Base-by-base conservation (phyloP, 2,797 vertebrate species). In the Etheostoma perlongum region DNA sequence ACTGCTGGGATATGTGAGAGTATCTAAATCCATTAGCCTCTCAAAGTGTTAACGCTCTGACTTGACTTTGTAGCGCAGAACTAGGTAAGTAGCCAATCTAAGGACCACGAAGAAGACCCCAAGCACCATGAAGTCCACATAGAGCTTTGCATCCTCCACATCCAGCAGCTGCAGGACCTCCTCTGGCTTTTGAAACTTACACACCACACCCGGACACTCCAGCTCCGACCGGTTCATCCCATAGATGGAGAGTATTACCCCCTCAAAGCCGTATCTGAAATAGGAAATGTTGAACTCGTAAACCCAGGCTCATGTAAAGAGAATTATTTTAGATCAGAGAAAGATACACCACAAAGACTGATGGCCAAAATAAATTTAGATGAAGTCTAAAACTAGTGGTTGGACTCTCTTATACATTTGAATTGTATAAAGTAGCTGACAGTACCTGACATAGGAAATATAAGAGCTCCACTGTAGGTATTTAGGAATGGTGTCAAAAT, bases 401-500 rank as follows among this genome's bases (percentile, higher is more conserved):
- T 49, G 7, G 55, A 54, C 12, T 42, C 2, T 44, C 18, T 46
- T 15, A 36, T 1, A 69, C 11, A 55, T 18, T 14, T 25, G 2
- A 36, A 27, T 1, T 14, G 16, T 12, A 48, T 52, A 13, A 70
- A 27, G 30, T 12, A 52, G 9, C 6, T 64, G 51, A 57, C 74
- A 93, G 16, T 78, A 99, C 98, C 98, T 98, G 95, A 99, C 97
- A 0, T 99, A 99, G 80, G 98, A 99, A 66, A 99, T 91, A 2
- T 99, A 99, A 62, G 98, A 99, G 80, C 97, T 99, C 98, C 98
- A 99, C 62, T 99, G 97, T 64, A 99, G 93, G 91, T 99, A 99
- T 71, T 97, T 98, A 51, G 98, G 98, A 87, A 99, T 99, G 78
- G 98, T 99, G 95, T 99, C 98, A 93, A 99, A 99, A 89, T 98